Conservation (phyloP, 2,888 invertebrate genomes). For the Andrena fulva region DNA sequence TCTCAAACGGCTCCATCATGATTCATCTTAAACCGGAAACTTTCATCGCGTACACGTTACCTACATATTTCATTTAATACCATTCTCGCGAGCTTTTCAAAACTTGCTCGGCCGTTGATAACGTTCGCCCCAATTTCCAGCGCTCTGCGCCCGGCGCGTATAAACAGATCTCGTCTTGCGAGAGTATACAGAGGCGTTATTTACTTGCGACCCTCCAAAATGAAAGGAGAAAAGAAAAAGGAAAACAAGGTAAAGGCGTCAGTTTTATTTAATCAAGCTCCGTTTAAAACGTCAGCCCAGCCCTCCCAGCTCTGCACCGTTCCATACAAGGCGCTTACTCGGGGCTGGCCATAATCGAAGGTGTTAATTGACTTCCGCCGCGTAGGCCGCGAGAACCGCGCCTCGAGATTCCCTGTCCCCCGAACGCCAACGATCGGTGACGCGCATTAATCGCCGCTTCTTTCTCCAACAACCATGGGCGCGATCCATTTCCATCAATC, state of each 20-base stretch:
- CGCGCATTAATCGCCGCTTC: slow-evolving; percentile 30
- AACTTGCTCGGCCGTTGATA: neutral
- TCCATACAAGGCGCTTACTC: neutral
- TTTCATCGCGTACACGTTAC: neutral
- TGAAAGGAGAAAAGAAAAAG: no score
- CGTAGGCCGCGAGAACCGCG: slow-evolving; percentile 10
- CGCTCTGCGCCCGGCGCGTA: neutral
- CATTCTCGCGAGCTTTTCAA: slow-evolving; percentile 9
- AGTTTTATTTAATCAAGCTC: slow-evolving; percentile 39
- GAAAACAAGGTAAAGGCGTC: slow-evolving; percentile 3
- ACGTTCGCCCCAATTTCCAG: slow-evolving; percentile 18
- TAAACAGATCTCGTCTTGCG: slow-evolving; percentile 6
- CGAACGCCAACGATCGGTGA: neutral
- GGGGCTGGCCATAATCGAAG: slow-evolving; percentile 12
- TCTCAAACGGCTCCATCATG: neutral
- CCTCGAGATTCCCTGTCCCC: neutral
- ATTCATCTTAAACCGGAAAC: slow-evolving; percentile 20
- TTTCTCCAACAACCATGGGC: neutral
- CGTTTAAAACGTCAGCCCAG: slow-evolving; percentile 12
- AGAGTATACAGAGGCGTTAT: neutral
- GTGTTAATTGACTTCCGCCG: slow-evolving; percentile 26
- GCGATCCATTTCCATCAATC: slow-evolving; percentile 30
- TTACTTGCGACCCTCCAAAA: neutral
- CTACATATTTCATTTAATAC: slow-evolving; percentile 25
- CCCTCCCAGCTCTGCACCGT: neutral